phyloP scores from a whole-genome alignment of 2,113 vertebrate species.

The Poeciliopsis turrubarensis region DNA sequence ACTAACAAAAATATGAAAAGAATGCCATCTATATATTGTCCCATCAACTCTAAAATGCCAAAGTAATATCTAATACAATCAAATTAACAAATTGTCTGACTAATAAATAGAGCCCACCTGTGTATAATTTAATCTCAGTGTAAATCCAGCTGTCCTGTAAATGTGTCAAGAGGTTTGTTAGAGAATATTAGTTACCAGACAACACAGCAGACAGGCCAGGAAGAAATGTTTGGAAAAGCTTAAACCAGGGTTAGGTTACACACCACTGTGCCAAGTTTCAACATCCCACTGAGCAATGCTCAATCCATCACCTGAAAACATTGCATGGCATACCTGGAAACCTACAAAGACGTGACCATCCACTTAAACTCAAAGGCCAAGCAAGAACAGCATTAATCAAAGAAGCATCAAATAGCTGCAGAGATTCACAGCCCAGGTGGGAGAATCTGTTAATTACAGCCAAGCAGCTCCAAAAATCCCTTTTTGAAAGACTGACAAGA shows the following conservation, averaged over 20 bases:
- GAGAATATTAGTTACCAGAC: background rate
- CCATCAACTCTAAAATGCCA: background rate
- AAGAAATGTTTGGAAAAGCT: background rate
- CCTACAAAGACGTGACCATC: background rate
- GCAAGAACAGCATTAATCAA: background rate
- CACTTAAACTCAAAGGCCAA: background rate
- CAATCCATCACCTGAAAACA: background rate
- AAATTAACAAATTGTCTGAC: too few relatives aligned
- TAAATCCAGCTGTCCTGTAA: background rate
- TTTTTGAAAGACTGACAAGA: background rate
- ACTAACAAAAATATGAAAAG: too few relatives aligned
- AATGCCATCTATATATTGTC: background rate
- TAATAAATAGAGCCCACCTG: background rate
- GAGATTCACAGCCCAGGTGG: too few relatives aligned
- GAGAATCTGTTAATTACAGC: too few relatives aligned
- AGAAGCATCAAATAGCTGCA: background rate
- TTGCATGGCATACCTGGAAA: background rate
- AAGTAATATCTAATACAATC: background rate
- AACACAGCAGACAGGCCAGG: background rate
- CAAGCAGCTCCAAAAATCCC: too few relatives aligned
- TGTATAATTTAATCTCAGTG: background rate
- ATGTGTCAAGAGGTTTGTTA: background rate
- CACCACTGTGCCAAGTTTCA: background rate
- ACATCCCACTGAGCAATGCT: background rate
- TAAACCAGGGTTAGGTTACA: background rate